Percentiles rank a stretch among this genome's conserved stretches.
phyloP scores from a whole-genome alignment of 2,888 invertebrate genomes.

The Seira sanloemensis region DNA sequence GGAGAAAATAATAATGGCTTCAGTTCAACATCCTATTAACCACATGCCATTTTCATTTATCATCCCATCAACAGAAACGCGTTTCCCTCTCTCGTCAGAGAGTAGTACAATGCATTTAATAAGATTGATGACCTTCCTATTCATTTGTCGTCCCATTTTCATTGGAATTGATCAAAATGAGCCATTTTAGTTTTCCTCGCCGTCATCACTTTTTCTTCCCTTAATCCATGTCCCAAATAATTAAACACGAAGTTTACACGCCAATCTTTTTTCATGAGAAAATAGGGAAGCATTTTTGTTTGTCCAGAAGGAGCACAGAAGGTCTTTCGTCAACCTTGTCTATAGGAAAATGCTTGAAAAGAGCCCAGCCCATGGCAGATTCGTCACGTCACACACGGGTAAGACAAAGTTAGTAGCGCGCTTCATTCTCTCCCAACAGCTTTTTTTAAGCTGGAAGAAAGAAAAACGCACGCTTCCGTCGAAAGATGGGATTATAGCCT shows the following conservation, averaged over 20 bases:
- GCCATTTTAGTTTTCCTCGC: background rate
- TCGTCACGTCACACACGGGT: background rate
- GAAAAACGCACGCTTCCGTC: no score
- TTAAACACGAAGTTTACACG: constrained; percentile 34
- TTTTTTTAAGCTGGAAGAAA: no score
- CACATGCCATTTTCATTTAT: constrained; percentile 8
- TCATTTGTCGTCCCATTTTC: background rate
- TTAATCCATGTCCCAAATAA: constrained; percentile 34
- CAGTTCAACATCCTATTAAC: no score
- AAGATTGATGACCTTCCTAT: constrained; percentile 32
- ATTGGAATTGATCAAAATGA: background rate
- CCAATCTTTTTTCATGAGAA: no score
- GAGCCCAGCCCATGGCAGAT: constrained; percentile 9
- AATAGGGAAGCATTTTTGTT: no score
- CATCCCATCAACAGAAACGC: background rate
- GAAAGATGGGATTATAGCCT: no score
- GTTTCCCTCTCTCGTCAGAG: no score
- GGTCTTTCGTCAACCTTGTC: constrained; percentile 29
- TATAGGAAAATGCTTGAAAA: background rate
- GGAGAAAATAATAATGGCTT: no score
- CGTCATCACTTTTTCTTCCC: background rate
- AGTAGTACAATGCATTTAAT: background rate
- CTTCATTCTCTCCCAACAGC: no score
- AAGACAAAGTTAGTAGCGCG: background rate
- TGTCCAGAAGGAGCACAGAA: no score